A percentile compares a stretch with the other conserved stretches of the same genome.
Evolutionary conservation across 1,140 invertebrate genomes (phyloP).

Genomic region (Drosophila suzukii): DNA sequence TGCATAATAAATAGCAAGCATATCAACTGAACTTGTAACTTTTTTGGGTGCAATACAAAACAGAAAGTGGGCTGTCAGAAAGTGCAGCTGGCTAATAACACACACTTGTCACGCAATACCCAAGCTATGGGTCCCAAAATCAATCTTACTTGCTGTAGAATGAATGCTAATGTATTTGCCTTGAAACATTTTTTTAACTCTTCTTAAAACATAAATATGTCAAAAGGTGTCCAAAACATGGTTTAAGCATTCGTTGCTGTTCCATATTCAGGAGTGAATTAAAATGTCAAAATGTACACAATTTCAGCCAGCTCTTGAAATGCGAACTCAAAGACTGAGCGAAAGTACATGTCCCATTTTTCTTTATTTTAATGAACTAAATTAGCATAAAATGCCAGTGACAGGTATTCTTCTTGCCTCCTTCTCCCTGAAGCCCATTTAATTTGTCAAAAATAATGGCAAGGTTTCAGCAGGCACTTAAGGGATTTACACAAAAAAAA

Average conservation of each 20-base stretch:
- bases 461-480: slow-evolving; percentile 76
- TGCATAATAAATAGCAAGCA: background rate
- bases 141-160: too few relatives aligned
- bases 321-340: slow-evolving; percentile 27
- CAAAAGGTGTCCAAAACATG: background rate
- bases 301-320: slow-evolving; percentile 43
- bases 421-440: slow-evolving; percentile 47
- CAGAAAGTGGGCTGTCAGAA: too few relatives aligned
- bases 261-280: slow-evolving; percentile 43
- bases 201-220: background rate
- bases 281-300: slow-evolving; percentile 64
- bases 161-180: too few relatives aligned
- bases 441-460: slow-evolving; percentile 79
- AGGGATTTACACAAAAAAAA: slow-evolving; percentile 55
- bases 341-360: slow-evolving; percentile 71
- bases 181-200: too few relatives aligned
- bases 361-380: slow-evolving; percentile 78
- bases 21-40: background rate
- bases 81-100: too few relatives aligned
- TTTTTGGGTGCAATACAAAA: background rate
- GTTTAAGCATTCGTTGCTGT: background rate
- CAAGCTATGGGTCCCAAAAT: too few relatives aligned
- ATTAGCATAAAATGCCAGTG: slow-evolving; percentile 78
- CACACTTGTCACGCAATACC: too few relatives aligned
- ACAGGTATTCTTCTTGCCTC: slow-evolving; percentile 43